These are phyloP conservation scores for Lepisosteus osseus DNA, from an alignment of 2,113 vertebrate species.

Conservation along the genomic window DNA sequence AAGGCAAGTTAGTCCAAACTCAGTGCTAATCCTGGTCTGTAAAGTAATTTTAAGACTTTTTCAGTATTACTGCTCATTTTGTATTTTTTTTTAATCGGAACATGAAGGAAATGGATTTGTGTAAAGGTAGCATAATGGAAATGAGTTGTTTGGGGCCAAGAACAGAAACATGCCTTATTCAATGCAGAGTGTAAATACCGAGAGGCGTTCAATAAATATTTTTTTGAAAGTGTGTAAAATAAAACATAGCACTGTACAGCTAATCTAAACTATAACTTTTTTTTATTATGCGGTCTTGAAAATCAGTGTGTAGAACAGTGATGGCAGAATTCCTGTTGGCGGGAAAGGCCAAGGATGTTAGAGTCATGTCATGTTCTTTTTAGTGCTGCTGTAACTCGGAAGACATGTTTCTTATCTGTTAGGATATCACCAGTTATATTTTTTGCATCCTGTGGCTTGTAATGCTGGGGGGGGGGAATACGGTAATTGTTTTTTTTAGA, in stretches of 20 bases:
- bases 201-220: constrained; percentile 22
- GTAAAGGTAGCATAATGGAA: neutral
- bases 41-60: no score
- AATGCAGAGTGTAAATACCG: constrained; percentile 23
- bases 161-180: constrained; percentile 18
- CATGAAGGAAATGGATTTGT: constrained; percentile 12
- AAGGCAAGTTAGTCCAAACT: no score
- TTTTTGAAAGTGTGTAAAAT: constrained; percentile 26
- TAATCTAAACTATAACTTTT: constrained; percentile 23
- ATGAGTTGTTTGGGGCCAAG: neutral
- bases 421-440: constrained; percentile 6
- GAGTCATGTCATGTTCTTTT: neutral
- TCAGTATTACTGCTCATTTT: no score
- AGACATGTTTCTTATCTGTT: constrained; percentile 4
- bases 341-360: neutral
- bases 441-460: constrained; percentile 1
- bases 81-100: neutral
- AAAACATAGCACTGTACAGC: constrained; percentile 24
- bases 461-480: neutral
- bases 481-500: neutral
- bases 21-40: no score
- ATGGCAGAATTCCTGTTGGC: neutral
- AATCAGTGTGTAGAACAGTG: neutral
- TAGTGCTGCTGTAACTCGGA: neutral
- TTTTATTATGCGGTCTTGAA: constrained; percentile 11